Evolutionary conservation across 2,797 vertebrate genomes (phyloP).

Genomic region (Amblyopsis hoosieri): DNA sequence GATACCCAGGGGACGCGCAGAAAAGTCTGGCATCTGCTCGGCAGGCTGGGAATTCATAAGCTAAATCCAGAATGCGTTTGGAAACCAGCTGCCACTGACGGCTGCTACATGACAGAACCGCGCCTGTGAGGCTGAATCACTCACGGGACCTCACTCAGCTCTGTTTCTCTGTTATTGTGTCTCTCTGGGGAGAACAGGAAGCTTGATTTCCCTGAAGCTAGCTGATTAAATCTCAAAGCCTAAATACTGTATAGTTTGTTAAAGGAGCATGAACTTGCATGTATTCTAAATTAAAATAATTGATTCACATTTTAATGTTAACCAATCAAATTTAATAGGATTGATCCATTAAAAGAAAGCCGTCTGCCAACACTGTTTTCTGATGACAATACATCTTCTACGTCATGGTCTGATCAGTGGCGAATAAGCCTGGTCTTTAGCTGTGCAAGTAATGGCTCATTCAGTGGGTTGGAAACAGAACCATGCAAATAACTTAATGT

Average conservation of each 20-base stretch:
- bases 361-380: slow-evolving; percentile 21
- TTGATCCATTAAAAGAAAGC: slow-evolving; percentile 25
- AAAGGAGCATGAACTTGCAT: slow-evolving; percentile 46
- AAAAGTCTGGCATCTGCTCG: slow-evolving; percentile 61
- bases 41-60: slow-evolving; percentile 64
- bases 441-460: too few relatives aligned
- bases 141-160: slow-evolving; percentile 27
- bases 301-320: slow-evolving; percentile 43
- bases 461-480: too few relatives aligned
- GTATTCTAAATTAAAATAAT: slow-evolving; percentile 20
- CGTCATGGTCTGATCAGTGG: slow-evolving; percentile 20
- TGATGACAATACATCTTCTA: slow-evolving; percentile 33
- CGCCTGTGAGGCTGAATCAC: slow-evolving; percentile 37
- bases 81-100: slow-evolving; percentile 62
- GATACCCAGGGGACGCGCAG: slow-evolving; percentile 40
- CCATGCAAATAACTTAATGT: too few relatives aligned
- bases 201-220: slow-evolving; percentile 52
- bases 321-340: slow-evolving; percentile 29
- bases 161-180: slow-evolving; percentile 33
- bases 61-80: slow-evolving; percentile 57
- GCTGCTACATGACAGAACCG: slow-evolving; percentile 48
- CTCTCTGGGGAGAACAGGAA: slow-evolving; percentile 31
- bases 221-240: slow-evolving; percentile 45
- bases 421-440: slow-evolving; percentile 12
- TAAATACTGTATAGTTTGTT: slow-evolving; percentile 35